Base-by-base conservation (phyloP, 30 jellyfish, hydroid and myxozoan species). In the Turritopsis dohrnii region DNA sequence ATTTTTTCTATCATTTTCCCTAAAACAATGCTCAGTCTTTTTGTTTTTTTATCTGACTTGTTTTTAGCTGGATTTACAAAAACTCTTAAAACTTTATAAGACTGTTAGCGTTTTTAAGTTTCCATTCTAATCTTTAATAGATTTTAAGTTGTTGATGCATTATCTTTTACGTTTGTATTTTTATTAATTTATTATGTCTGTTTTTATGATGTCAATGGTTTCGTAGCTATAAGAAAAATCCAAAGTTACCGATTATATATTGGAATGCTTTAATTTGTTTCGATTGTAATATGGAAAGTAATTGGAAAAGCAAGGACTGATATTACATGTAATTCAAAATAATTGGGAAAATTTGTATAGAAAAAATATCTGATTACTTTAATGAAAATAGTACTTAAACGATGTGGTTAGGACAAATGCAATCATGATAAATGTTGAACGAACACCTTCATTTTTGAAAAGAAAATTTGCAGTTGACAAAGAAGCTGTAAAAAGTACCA, bases 391-490 rank as follows among this genome's bases (percentile, higher is more conserved):
- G 60, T 41, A 5, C 13, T 41, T 41, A 3, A 41, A 41, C 13
- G 60, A 41, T 41, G 60, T 41, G 60, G 60, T 41, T 41, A n/a
- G 22, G 22, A n/a, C 30, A 1, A 69, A 19, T n/a, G 77, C 77
- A 23, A 69, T 19, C 16, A 69, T 69, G 77, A 69, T 69, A 69
- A 27, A 27, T n/a, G 30, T 27, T n/a, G 77, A 69, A 69, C 77
- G 77, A 69, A n/a, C 77, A 69, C 77, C 77, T 69, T 69, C 77
- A 69, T 69, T 69, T 69, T 69, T 69, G 30, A 69, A 69, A 27
- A 69, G 30, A 69, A 69, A 69, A 27, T 0, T 69, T 8, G 30
- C 16, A 1, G 9, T 27, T n/a, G 31, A n/a, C 19, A 41, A 41
- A 41, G 60, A 41, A 41, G 60, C 13, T 5, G 60, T 41, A 5